Conservation (phyloP, 2,797 vertebrate genomes). For the Aplochiton taeniatus region DNA sequence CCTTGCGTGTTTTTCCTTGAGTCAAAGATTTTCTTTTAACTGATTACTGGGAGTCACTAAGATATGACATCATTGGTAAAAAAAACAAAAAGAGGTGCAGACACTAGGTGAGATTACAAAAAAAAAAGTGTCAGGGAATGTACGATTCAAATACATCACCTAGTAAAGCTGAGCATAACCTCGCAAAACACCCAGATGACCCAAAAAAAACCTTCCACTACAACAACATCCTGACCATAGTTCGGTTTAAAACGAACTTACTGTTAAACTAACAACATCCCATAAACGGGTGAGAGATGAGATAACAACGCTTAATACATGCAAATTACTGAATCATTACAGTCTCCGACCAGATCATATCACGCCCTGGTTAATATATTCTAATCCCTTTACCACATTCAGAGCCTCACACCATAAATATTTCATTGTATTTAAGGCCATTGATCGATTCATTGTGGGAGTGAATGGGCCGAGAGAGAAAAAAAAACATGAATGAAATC, state of each 20-base stretch:
- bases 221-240: too few relatives aligned
- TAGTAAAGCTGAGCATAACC: too few relatives aligned
- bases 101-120: too few relatives aligned
- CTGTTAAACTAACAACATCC: background rate
- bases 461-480: slow-evolving; percentile 51
- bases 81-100: too few relatives aligned
- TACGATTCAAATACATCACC: too few relatives aligned
- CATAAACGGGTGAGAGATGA: background rate
- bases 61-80: too few relatives aligned
- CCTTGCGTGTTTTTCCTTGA: too few relatives aligned
- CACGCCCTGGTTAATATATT: slow-evolving; percentile 56
- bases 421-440: slow-evolving; percentile 68
- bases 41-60: too few relatives aligned
- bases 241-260: background rate
- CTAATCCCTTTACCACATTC: slow-evolving; percentile 62
- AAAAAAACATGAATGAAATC: slow-evolving; percentile 60
- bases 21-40: too few relatives aligned
- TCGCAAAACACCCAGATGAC: too few relatives aligned
- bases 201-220: too few relatives aligned
- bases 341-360: slow-evolving; percentile 30
- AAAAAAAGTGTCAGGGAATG: too few relatives aligned
- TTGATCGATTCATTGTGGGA: slow-evolving; percentile 64
- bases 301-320: slow-evolving; percentile 1
- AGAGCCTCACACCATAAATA: slow-evolving; percentile 61
- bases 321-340: slow-evolving; percentile 34